These are phyloP conservation scores for Carterocephalus palaemon DNA, from an alignment of 2,888 invertebrate genomes.

Conservation along the genomic window DNA sequence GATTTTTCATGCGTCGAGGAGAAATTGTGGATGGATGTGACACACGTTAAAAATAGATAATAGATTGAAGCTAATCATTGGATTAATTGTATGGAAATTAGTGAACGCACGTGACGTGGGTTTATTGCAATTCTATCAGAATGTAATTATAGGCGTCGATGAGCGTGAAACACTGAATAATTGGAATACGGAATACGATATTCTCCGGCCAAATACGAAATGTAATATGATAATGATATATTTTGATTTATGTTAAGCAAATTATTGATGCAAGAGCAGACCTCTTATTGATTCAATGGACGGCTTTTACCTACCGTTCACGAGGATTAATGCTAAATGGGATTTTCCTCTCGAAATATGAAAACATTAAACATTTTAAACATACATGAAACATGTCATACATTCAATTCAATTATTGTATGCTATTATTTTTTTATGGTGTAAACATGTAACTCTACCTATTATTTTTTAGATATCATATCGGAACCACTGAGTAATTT, in stretches of 20 bases:
- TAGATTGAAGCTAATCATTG: constrained; percentile 66
- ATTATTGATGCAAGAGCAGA: constrained; percentile 1
- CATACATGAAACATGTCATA: too few relatives aligned
- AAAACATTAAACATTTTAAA: too few relatives aligned
- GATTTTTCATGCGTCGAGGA: constrained; percentile 2
- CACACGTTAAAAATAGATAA: constrained; percentile 49
- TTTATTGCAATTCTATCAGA: constrained; percentile 69
- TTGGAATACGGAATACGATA: constrained; percentile 54
- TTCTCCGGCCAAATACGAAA: constrained; percentile 35
- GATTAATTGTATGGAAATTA: constrained; percentile 72
- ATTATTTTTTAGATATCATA: too few relatives aligned
- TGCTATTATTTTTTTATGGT: too few relatives aligned
- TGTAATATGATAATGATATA: constrained; percentile 31
- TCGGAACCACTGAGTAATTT: too few relatives aligned
- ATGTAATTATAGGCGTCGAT: constrained; percentile 72
- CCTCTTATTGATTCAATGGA: not conserved
- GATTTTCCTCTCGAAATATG: too few relatives aligned
- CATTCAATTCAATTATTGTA: too few relatives aligned
- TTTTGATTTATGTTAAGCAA: constrained; percentile 28
- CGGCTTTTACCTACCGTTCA: too few relatives aligned
- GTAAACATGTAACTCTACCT: too few relatives aligned
- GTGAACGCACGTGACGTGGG: constrained; percentile 59
- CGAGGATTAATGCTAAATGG: too few relatives aligned
- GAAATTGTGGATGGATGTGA: constrained; percentile 17
- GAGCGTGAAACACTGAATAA: constrained; percentile 71